Base-by-base conservation (phyloP, 2,797 vertebrate species). In the Rhynchonycteris naso region DNA sequence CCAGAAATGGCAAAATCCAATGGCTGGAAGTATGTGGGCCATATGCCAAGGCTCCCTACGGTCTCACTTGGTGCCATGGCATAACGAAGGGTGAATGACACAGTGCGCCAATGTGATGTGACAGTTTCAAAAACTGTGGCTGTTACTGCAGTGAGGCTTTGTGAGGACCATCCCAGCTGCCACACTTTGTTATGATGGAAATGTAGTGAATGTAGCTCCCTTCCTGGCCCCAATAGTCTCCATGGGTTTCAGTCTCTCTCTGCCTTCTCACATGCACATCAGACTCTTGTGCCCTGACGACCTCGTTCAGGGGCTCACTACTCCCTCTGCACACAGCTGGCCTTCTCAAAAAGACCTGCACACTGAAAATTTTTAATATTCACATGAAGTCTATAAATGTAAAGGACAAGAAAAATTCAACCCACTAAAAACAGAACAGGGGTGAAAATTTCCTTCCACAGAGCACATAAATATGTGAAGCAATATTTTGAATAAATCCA, bases 401-500 rank as follows among this genome's bases (percentile, higher is more conserved):
- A 76, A 19, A 69, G 50, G 56, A 59, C 9, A 12, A 33, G 3
- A 95, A 63, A 7, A 50, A 65, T 83, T 15, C 1, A 43, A 58
- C 3, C 13, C 7, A 47, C 2, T 54, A 35, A 65, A 84, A 89
- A 58, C 1, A 93, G 63, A 88, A 38, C 26, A 82, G 38, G 5
- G 33, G 5, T 66, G 13, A 71, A 72, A 16, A 7, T 10, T 63
- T 50, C 75, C 66, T 80, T 22, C 24, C 24, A 56, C 13, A 30
- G 21, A n/a, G 19, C 7, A 43, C 63, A 50, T 22, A 68, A 8
- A 69, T 43, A 50, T 38, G 30, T 30, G n/a, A 50, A 85, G 26
- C 71, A 26, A 83, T 83, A 79, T 69, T 88, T 84, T 91, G 13
- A 91, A 92, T 4, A 65, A 52, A 47, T 22, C 4, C 4, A 82